These are phyloP conservation scores for Bettongia penicillata DNA, from an alignment of 2,113 vertebrate species.

Conservation along the genomic window DNA sequence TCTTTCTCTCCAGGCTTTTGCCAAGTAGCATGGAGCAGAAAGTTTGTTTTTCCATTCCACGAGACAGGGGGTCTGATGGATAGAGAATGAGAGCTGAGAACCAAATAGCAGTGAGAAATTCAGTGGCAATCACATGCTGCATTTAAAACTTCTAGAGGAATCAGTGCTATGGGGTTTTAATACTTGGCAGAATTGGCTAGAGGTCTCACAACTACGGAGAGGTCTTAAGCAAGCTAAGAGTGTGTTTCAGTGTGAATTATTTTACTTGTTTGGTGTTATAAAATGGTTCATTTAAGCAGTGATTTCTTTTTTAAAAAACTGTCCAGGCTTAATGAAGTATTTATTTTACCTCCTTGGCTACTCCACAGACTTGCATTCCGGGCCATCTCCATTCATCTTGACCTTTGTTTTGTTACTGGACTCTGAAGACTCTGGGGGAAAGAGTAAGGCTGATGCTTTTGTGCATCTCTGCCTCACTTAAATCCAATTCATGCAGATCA, in stretches of 20 bases:
- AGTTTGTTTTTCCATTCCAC: slow-evolving; percentile 55
- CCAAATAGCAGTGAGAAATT: background rate
- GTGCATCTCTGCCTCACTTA: background rate
- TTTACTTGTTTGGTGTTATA: background rate
- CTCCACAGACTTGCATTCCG: background rate
- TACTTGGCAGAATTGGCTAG: background rate
- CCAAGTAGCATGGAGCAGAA: slow-evolving; percentile 14
- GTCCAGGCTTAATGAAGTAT: background rate
- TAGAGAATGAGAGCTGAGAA: slow-evolving; percentile 29
- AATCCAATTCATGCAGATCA: background rate
- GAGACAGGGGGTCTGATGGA: slow-evolving; percentile 22
- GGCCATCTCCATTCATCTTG: background rate
- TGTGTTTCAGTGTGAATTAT: slow-evolving; percentile 28
- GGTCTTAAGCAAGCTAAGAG: slow-evolving; percentile 25
- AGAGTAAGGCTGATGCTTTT: background rate
- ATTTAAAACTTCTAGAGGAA: slow-evolving; percentile 45
- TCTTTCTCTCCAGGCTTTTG: background rate
- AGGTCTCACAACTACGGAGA: slow-evolving; percentile 39
- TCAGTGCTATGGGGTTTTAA: slow-evolving; percentile 48
- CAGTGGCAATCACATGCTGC: slow-evolving; percentile 38
- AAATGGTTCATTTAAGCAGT: background rate
- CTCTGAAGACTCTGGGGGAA: background rate
- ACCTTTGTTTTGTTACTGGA: background rate
- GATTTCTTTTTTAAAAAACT: background rate
- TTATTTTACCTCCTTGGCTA: background rate